Conservation (phyloP, 2,113 vertebrate genomes). For the Neogale vison region DNA sequence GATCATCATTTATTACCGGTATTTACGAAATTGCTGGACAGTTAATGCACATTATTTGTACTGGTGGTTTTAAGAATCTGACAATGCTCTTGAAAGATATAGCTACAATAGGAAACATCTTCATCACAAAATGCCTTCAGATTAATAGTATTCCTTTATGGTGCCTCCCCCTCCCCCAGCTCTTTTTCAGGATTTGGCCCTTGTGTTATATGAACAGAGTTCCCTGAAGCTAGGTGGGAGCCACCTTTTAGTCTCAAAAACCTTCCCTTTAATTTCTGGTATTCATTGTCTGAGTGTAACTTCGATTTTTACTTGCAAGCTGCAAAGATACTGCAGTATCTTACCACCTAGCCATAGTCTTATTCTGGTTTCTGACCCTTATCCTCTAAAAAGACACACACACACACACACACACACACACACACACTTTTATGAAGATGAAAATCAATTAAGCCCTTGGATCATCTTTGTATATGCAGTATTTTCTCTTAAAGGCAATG, state of each 20-base stretch:
- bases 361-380: not conserved
- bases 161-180: not conserved
- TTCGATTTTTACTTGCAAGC: not conserved
- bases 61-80: conserved; percentile 14
- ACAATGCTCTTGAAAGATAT: not conserved
- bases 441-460: not conserved
- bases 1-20: not conserved
- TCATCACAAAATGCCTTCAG: not conserved
- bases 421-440: not conserved
- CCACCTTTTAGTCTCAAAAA: not conserved
- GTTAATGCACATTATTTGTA: not conserved
- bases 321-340: not conserved
- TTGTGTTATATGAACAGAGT: not conserved
- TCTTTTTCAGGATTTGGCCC: not conserved
- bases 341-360: not conserved
- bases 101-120: not conserved
- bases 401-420: not conserved
- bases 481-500: conserved; percentile 18
- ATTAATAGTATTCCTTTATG: not conserved
- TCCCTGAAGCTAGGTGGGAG: not conserved
- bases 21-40: not conserved
- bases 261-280: not conserved
- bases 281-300: not conserved
- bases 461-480: not conserved
- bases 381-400: not conserved